These are phyloP conservation scores for Syngnathus scovelli DNA, from an alignment of 2,113 vertebrate species.

Conservation along the genomic window DNA sequence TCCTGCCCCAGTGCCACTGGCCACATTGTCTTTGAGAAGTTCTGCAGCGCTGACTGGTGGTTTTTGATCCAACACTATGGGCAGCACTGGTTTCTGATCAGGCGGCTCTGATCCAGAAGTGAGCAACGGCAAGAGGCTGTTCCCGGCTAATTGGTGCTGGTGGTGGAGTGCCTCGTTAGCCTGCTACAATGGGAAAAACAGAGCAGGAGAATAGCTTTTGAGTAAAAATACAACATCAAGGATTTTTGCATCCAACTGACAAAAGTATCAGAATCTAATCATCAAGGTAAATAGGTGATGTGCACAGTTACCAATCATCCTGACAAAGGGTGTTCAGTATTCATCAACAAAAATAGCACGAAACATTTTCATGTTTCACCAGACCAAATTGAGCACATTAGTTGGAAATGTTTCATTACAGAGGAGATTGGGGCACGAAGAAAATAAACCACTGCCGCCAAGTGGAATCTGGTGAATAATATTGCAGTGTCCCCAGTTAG, in stretches of 20 bases:
- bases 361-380: too few species aligned
- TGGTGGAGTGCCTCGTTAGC: constrained; percentile 95
- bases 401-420: not conserved
- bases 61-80: constrained; percentile 92
- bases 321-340: not conserved
- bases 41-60: constrained; percentile 83
- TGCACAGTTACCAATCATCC: not conserved
- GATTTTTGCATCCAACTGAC: not conserved
- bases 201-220: not conserved
- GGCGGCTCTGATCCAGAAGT: constrained; percentile 88
- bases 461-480: not conserved
- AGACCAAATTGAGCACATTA: not conserved
- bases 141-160: constrained; percentile 92
- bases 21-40: constrained; percentile 85
- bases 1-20: constrained; percentile 52
- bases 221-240: not conserved
- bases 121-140: constrained; percentile 91
- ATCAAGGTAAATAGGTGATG: not conserved
- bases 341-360: not conserved
- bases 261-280: not conserved
- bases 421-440: not conserved
- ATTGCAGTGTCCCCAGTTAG: not conserved
- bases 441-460: not conserved
- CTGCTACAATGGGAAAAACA: constrained; percentile 67
- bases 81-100: constrained; percentile 94